Evolutionary conservation across 1,140 invertebrate species (phyloP), one percentile per base, ranked within the genome.

Genomic region (Drosophila asahinai): DNA sequence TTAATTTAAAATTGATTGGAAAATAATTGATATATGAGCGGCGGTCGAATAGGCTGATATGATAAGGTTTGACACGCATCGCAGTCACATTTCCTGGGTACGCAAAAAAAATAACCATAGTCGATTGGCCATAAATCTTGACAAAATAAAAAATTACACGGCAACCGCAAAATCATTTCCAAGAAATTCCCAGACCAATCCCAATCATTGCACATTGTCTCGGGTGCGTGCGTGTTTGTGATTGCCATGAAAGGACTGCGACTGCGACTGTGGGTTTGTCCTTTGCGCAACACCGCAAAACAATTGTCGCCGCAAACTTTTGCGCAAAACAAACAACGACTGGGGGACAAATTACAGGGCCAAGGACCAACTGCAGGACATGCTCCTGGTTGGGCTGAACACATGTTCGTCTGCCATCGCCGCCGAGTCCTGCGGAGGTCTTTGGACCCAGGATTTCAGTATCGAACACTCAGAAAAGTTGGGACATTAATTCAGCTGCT

Each of bases 231-330:
- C 48, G 51, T 71, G 76, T 62, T 12, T 63, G 71, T 66, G 61
- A 70, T 70, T 51, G 58, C 54, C 54, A 11, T 15, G 52, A 17
- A 36, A 38, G 36, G 36, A 38, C n/a, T n/a, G n/a, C n/a, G 36
- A 38, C 9, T 66, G 54, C 49, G 47, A 33, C 47, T 66, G 55
- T 51, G 49, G 36, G 49, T 19, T 22, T 22, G 33, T 57, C 54
- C 54, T 57, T 57, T 68, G 45, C 62, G 68, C 68, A 75, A 62
- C 61, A 77, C 47, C 54, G 38, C 76, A 71, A 89, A 87, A 81
- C 84, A 90, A 89, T 89, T 90, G 86, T 86, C 86, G 77, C 86
- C 84, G 59, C 84, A 80, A 80, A 87, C 67, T 87, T 87, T 80
- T 63, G 73, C 64, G 61, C 80, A 64, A 80, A 77, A 72, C 66